These are phyloP conservation scores for Aricia artaxerxes DNA, from an alignment of 2,888 invertebrate species.

Conservation along the genomic window DNA sequence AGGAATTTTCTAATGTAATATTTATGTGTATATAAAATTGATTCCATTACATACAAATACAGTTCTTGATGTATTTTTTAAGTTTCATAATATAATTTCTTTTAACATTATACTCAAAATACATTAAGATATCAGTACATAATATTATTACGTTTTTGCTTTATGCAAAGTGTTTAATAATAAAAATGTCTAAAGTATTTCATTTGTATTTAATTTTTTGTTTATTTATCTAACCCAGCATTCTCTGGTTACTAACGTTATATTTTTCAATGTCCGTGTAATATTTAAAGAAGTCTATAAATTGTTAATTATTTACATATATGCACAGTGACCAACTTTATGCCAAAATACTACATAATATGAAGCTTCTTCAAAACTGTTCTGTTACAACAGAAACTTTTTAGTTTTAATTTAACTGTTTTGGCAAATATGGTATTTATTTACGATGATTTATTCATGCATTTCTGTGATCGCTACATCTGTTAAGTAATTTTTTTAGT, in stretches of 20 bases:
- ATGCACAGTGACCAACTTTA: neutral
- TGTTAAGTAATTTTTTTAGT: slow-evolving; percentile 52
- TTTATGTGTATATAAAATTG: slow-evolving; percentile 47
- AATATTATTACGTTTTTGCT: neutral
- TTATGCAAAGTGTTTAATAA: neutral
- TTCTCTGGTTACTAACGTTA: neutral
- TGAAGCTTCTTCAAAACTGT: too few species aligned
- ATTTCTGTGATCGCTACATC: slow-evolving; percentile 74
- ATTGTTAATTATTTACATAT: neutral
- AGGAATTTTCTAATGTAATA: slow-evolving; percentile 59
- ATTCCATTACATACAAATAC: slow-evolving; percentile 48
- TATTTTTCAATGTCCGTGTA: neutral
- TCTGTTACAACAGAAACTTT: neutral
- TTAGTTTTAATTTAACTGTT: neutral
- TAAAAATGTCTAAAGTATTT: neutral
- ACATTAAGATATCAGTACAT: neutral
- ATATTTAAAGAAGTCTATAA: neutral
- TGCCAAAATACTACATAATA: neutral
- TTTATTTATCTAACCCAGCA: neutral
- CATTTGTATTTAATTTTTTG: neutral
- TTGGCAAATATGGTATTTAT: neutral
- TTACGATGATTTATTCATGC: slow-evolving; percentile 42
- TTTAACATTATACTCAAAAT: neutral
- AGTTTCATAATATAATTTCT: neutral
- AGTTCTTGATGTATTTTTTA: neutral